Evolutionary conservation across 2,888 invertebrate genomes (phyloP).

Genomic region (Mallateleia sp.): DNA sequence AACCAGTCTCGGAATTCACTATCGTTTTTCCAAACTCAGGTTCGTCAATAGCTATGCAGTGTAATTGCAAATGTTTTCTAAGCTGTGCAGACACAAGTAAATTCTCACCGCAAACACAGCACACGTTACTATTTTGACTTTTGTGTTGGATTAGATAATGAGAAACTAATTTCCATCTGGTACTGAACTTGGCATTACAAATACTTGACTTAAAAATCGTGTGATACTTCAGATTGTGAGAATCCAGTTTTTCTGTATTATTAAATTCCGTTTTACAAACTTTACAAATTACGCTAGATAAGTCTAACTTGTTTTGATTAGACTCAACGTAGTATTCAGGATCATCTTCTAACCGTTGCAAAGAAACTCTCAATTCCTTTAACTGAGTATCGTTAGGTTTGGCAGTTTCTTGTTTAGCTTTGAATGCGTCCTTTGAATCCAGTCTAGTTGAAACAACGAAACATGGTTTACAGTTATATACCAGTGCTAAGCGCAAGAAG

Average conservation of each 20-base stretch:
- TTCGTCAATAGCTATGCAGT: conserved; percentile 64
- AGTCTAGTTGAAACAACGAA: neutral
- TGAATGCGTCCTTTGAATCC: neutral
- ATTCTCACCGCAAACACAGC: conserved; percentile 60
- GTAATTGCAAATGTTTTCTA: conserved; percentile 61
- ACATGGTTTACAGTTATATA: conserved; percentile 16
- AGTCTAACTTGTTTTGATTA: neutral
- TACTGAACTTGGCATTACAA: conserved; percentile 49
- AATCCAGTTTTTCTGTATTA: conserved; percentile 9
- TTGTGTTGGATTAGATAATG: too few relatives aligned
- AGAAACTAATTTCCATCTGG: too few relatives aligned
- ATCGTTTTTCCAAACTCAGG: conserved; percentile 21
- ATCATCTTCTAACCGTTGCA: conserved; percentile 8
- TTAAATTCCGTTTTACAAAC: conserved; percentile 39
- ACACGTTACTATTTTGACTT: too few relatives aligned
- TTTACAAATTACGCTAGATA: conserved; percentile 22
- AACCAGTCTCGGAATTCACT: conserved; percentile 17
- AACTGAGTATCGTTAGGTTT: neutral
- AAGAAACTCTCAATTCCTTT: conserved; percentile 24
- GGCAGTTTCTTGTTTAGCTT: neutral
- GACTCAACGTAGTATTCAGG: neutral
- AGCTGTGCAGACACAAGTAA: neutral
- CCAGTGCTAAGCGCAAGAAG: too few relatives aligned
- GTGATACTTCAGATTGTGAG: conserved; percentile 45
- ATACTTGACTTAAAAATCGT: conserved; percentile 63